Evolutionary conservation across 2,888 invertebrate species (phyloP).

Genomic region (Pterostichus niger): DNA sequence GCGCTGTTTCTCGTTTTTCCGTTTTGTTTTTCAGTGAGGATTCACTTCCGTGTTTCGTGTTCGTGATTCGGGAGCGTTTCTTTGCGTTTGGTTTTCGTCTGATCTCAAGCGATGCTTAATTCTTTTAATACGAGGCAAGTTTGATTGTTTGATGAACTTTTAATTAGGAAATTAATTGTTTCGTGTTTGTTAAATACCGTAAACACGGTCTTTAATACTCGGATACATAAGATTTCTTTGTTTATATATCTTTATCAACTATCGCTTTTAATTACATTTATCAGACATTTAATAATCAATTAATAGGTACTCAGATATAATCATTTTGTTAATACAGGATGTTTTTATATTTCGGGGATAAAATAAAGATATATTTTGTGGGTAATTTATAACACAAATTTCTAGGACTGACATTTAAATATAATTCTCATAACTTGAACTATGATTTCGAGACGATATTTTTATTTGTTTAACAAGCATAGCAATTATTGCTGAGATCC

Average conservation of each 20-base stretch:
- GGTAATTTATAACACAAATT: too few species aligned
- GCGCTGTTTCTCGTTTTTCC: constrained; percentile 35
- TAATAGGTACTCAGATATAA: too few species aligned
- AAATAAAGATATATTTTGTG: too few species aligned
- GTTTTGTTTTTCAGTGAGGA: constrained; percentile 39
- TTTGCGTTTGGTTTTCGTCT: constrained; percentile 45
- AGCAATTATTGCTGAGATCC: too few species aligned
- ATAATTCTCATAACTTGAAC: too few species aligned
- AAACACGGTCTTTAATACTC: constrained; percentile 19
- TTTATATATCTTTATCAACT: constrained; percentile 21
- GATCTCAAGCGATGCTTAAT: constrained; percentile 55
- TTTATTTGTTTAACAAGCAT: too few species aligned
- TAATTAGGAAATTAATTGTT: constrained; percentile 66
- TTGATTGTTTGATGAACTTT: constrained; percentile 67
- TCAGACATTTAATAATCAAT: neutral
- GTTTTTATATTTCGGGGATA: too few species aligned
- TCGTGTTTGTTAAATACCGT: constrained; percentile 55
- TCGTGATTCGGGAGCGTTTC: constrained; percentile 16
- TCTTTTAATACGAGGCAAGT: constrained; percentile 62
- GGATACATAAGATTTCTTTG: constrained; percentile 25
- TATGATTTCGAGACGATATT: too few species aligned
- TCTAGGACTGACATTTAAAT: too few species aligned
- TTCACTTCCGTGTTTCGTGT: constrained; percentile 39
- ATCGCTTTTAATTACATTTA: constrained; percentile 11
- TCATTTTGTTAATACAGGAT: neutral